Evolutionary conservation across 1,140 invertebrate genomes (phyloP), one percentile per base, ranked within the genome.

Genomic region (Marisa cornuarietis): DNA sequence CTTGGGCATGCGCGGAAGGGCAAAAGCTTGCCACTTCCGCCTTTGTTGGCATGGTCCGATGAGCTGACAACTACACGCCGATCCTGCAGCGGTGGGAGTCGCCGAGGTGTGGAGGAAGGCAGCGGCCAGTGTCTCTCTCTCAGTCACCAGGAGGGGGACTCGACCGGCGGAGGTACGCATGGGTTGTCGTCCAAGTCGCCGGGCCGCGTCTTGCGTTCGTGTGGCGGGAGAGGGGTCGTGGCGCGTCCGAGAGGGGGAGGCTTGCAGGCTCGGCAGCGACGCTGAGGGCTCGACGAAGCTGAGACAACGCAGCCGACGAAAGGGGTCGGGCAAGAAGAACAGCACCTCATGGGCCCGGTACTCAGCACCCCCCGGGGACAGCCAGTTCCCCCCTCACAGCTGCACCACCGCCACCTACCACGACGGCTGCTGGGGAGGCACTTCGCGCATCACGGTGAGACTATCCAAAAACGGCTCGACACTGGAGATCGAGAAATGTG

Each of bases 401-500:
- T 74, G 71, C 49, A 81, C 80, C 16, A 81, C 52, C 18, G 80
- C 80, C 11, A 78, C 76, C 5, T 81, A 79, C 72, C 54, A 69
- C 11, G 20, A 73, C 16, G 62, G 58, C 3, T 69, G 76, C 14
- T 81, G 69, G 20, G 51, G 76, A 62, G 72, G 65, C n/a, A 79
- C 76, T 0, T 81, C 80, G 4, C 71, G 69, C 16, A 81, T 81
- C 63, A 81, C 80, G 20, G 68, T 81, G 16, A 61, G 80, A 11
- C 65, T 81, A 42, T 81, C 80, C 8, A 78, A 77, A 49, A 77
- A 81, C 66, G 80, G 80, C 9, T 81, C 80, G 49, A 81, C 80
- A 24, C 58, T 81, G 76, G 76, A 81, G 66, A 81, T 81, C 11
- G 80, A 81, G 62, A 71, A 78, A 63, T 78, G 76, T 49, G 80